Base-by-base conservation (phyloP, 2,797 vertebrate genomes). In the Cryptoblepharus egeriae region DNA sequence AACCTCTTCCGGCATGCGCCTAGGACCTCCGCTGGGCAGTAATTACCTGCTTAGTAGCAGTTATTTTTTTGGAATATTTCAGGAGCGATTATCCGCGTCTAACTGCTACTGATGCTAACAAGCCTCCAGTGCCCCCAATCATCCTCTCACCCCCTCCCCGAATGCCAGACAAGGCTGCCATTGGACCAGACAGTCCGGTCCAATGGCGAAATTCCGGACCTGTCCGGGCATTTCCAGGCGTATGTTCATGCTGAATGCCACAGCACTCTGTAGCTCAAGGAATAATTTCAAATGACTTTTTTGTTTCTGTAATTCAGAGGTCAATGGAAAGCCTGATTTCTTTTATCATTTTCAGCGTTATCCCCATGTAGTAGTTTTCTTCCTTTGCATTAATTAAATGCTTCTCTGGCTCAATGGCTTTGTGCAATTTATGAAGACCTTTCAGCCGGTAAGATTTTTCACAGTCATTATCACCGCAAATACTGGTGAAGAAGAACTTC, bases 301-400 rank as follows among this genome's bases (percentile, higher is more conserved):
- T 71, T 67, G 71, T 87, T 81, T 92, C 82, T 73, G 81, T 83
- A 85, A 92, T 85, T 91, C 89, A 88, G 87, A 85, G 79, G 37
- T 82, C 85, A 81, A 71, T 45, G 79, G 55, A 85, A 77, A 87
- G 84, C 65, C 78, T 86, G 60, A 86, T 93, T 92, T 93, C 92
- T 90, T 90, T 91, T 49, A 7, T 49, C 13, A 9, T 49, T 92
- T 91, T 92, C 83, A 80, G 3, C 65, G 85, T 81, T 70, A 57
- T 65, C 60, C 55, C 63, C 60, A 28, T 86, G 81, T 85, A 91
- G 88, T 91, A 90, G 88, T 90, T 92, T 64, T 81, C 18, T 73
- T 82, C 77, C 75, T 91, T 90, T 79, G 83, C 84, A 87, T 92
- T 91, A 92, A 92, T 89, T 92, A 93, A 86, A 70, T 18, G 65